These are phyloP conservation scores for Euborellia annulipes DNA, from an alignment of 1,140 invertebrate genomes.

Conservation along the genomic window DNA sequence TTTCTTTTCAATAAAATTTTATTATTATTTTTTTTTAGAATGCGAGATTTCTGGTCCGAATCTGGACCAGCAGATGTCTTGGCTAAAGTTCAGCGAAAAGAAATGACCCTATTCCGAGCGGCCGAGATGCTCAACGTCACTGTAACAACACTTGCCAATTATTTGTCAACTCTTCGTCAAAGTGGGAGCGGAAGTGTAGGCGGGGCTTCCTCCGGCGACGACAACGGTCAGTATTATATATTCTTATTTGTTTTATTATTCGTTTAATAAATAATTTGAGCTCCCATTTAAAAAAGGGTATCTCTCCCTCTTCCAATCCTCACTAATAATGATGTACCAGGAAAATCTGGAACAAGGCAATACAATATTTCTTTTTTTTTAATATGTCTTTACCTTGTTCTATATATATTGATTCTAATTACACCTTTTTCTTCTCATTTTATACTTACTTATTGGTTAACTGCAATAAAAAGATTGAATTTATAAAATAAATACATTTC, in stretches of 20 bases:
- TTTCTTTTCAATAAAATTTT: slow-evolving; percentile 4
- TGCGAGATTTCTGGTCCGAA: slow-evolving; percentile 59
- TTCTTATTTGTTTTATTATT: too few species aligned
- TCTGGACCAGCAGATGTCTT: slow-evolving; percentile 54
- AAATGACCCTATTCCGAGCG: slow-evolving; percentile 49
- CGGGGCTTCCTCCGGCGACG: slow-evolving; percentile 6
- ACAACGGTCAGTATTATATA: slow-evolving; percentile 8
- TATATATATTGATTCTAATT: too few species aligned
- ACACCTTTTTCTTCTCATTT: too few species aligned
- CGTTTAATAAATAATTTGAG: slow-evolving; percentile 19
- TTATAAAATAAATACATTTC: too few species aligned
- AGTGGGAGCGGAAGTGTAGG: slow-evolving; percentile 1
- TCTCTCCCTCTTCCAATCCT: too few species aligned
- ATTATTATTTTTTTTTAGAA: slow-evolving; percentile 30
- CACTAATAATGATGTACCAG: not conserved
- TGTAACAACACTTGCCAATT: slow-evolving; percentile 50
- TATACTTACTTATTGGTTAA: too few species aligned
- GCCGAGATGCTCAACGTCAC: slow-evolving; percentile 56
- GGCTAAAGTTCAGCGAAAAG: slow-evolving; percentile 49
- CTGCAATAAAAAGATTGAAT: too few species aligned
- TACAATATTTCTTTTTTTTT: too few species aligned
- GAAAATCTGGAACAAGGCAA: slow-evolving; percentile 3
- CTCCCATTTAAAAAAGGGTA: slow-evolving; percentile 3
- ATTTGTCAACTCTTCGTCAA: slow-evolving; percentile 39
- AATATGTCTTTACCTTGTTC: too few species aligned